Conservation (phyloP, 1,140 invertebrate genomes). For the Drosophila ambigua region DNA sequence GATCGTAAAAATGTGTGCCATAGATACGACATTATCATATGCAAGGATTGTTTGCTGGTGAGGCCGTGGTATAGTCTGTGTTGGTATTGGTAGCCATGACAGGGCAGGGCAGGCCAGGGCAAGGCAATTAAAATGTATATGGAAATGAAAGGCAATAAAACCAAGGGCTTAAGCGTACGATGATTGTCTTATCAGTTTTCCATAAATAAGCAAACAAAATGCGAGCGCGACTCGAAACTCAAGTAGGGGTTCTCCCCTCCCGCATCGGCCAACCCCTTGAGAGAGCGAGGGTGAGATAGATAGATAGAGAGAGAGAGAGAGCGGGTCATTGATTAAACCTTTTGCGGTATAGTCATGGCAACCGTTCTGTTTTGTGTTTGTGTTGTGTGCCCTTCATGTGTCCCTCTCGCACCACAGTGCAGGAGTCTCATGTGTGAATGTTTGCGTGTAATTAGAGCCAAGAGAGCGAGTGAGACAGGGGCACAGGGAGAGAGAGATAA, state of each 20-base stretch:
- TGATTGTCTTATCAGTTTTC: slow-evolving; percentile 66
- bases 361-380: slow-evolving; percentile 35
- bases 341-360: slow-evolving; percentile 60
- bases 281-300: neutral
- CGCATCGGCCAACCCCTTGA: slow-evolving; percentile 1
- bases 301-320: slow-evolving; percentile 3
- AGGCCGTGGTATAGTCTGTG: slow-evolving; percentile 5
- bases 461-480: neutral
- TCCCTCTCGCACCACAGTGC: slow-evolving; percentile 26
- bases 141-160: slow-evolving; percentile 54
- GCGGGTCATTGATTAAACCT: slow-evolving; percentile 72
- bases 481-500: slow-evolving; percentile 50
- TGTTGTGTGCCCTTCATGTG: slow-evolving; percentile 46
- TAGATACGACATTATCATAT: slow-evolving; percentile 4
- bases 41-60: slow-evolving; percentile 11
- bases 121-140: slow-evolving; percentile 45
- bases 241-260: slow-evolving; percentile 17
- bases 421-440: slow-evolving; percentile 1
- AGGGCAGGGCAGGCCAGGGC: slow-evolving; percentile 1
- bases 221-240: slow-evolving; percentile 28
- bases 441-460: slow-evolving; percentile 63
- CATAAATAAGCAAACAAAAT: slow-evolving; percentile 65
- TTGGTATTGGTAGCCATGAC: slow-evolving; percentile 32
- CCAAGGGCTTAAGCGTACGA: slow-evolving; percentile 24
- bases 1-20: neutral